Evolutionary conservation across 2,797 vertebrate species (phyloP), one percentile per base, ranked within the genome.

Genomic region (Esox masquinongy): DNA sequence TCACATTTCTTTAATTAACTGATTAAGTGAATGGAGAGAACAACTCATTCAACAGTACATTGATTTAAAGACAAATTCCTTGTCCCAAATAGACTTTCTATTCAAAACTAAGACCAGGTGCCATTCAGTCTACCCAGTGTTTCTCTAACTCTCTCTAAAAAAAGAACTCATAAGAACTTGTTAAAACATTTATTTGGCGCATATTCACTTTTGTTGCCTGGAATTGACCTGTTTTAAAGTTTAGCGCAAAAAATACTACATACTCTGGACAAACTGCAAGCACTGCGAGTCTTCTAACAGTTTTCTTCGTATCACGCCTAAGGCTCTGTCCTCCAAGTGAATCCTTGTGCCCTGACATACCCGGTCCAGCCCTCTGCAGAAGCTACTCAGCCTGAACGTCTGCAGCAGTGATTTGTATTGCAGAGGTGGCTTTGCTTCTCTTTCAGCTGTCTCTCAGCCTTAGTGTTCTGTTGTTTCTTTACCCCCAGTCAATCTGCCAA

Each of bases 401-500:
- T 75, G 77, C 74, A 74, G 63, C 70, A 22, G 73, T 79, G 19
- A 87, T 88, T 88, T 80, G 81, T 82, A 84, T 77, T 81, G 77
- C 73, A 80, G 53, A 0, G 0, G 26, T 19, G 39, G 66, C 64
- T 68, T 71, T 43, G 67, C 31, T 36, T 22, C 7, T 36, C 43
- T 16, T 26, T 22, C 63, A n/a, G 77, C 82, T 83, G 77, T 87
- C 80, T 69, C 70, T 76, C 81, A 74, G 66, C 68, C 34, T 81
- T 77, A 70, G 71, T 70, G 61, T 84, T 82, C 77, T 81, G 86
- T 87, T 86, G 80, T 86, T 83, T 88, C 82, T 85, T 83, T 70
- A 77, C 78, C 82, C 68, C 0, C 61, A 89, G 82, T 90, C 84
- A 79, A 87, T 90, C 85, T 78, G 86, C 90, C 88, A 90, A 74